Base-by-base conservation (phyloP, 2,113 vertebrate species). In the Butorides virescens region DNA sequence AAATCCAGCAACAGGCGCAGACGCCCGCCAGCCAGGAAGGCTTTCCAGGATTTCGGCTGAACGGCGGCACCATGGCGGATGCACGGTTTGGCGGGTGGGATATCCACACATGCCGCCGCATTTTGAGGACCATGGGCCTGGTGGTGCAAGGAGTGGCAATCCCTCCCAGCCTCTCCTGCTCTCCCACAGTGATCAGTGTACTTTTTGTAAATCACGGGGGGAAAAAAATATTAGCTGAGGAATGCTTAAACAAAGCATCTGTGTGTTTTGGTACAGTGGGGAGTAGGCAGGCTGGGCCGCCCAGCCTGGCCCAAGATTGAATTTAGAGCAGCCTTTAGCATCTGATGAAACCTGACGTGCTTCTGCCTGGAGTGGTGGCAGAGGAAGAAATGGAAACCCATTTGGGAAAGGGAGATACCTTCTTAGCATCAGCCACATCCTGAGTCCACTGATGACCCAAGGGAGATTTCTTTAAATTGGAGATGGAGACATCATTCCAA, bases 51-150 rank as follows among this genome's bases (percentile, higher is more conserved):
- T 8, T 65, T 22, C 56, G 27, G 62, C 59, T 3, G 12, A 29
- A 0, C 30, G 1, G 1, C 7, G 42, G 50, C 73, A 37, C n/a
- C 4, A 62, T 3, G 5, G 49, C 0, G 36, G 62, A 3, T 22
- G 39, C 44, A 5, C 3, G 2, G 78, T 49, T 56, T 1, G 0
- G 5, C 0, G 0, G 37, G 25, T 27, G 27, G 62, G 46, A 65
- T 13, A 5, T 15, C 42, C 42, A 44, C 1, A 1, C 34, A 39
- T 58, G 5, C 7, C 0, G 1, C 10, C 1, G 0, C 37, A 1
- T 34, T 37, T 36, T 22, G 37, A 55, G 72, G 22, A 58, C 23
- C n/a, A 17, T 1, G 3, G 4, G 8, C 26, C 42, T 58, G 2
- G 13, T 5, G 2, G 10, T 46, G 42, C 4, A 2, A 84, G 52